A percentile compares a stretch with the other conserved stretches of the same genome.
phyloP scores from a whole-genome alignment of 2,113 vertebrate species.

The Falcunculus frontatus region DNA sequence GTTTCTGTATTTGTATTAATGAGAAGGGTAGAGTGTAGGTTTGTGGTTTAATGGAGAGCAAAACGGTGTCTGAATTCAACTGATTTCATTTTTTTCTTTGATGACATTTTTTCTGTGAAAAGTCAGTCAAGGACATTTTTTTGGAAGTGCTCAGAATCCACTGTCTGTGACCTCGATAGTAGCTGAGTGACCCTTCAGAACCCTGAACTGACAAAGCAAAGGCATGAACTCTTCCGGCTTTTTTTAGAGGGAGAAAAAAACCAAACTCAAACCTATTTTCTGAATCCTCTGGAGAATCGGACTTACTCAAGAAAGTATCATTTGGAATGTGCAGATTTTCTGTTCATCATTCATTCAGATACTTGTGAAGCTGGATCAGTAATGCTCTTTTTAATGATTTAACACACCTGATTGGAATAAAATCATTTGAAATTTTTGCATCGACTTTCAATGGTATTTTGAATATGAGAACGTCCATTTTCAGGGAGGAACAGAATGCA shows the following conservation, averaged over 20 bases:
- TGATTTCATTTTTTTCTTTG: not conserved
- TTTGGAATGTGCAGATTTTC: not conserved
- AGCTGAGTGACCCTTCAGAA: not conserved
- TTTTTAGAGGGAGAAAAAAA: not conserved
- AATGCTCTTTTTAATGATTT: not conserved
- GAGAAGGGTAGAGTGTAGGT: not conserved
- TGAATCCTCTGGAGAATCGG: not conserved
- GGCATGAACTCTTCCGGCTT: accelerated
- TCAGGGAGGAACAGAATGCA: not conserved
- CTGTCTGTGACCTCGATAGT: accelerated
- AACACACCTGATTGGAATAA: not conserved
- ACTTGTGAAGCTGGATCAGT: not conserved
- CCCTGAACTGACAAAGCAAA: not conserved
- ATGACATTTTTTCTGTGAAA: not conserved
- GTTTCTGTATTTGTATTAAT: not conserved
- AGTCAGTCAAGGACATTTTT: not conserved
- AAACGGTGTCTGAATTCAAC: not conserved
- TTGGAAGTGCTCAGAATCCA: not conserved
- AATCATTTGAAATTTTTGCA: not conserved
- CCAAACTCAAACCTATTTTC: not conserved
- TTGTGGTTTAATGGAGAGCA: not conserved
- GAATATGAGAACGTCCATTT: not conserved
- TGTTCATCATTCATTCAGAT: not conserved
- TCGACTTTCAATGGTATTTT: not conserved
- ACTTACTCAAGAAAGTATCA: not conserved